phyloP scores from a whole-genome alignment of 2,797 vertebrate genomes.

The Catharus ustulatus region DNA sequence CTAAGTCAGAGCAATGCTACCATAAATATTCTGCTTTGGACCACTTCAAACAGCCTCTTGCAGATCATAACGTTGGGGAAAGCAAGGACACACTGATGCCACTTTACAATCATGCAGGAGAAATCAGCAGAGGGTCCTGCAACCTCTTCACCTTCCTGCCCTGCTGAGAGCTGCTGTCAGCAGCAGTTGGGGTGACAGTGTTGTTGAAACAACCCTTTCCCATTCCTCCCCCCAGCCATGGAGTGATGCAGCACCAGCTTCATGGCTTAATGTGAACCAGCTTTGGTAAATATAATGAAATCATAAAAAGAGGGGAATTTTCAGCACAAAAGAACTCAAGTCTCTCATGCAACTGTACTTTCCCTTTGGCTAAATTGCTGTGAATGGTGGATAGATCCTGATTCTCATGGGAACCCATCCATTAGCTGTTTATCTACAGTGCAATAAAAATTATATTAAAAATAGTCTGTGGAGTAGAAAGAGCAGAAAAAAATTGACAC shows the following conservation, averaged over 20 bases:
- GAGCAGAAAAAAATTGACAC: neutral
- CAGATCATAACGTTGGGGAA: neutral
- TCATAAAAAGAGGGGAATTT: slow-evolving; percentile 14
- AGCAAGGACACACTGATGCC: neutral
- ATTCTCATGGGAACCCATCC: slow-evolving; percentile 57
- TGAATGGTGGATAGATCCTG: neutral
- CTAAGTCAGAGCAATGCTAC: neutral
- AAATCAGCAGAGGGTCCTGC: neutral
- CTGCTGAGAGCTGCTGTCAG: neutral
- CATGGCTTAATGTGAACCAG: neutral
- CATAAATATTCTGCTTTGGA: neutral
- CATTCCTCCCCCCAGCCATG: neutral
- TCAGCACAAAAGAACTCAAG: neutral
- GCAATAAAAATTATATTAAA: slow-evolving; percentile 60
- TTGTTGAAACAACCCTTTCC: neutral
- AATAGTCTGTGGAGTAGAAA: neutral
- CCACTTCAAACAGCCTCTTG: neutral
- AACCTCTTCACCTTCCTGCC: neutral
- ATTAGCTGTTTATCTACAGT: slow-evolving; percentile 40
- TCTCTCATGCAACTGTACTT: neutral
- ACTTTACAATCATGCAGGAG: neutral
- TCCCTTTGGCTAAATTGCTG: neutral
- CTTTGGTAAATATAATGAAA: slow-evolving; percentile 37
- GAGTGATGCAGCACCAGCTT: neutral
- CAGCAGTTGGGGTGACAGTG: neutral